Percentiles rank a stretch among this genome's conserved stretches.
Evolutionary conservation across 2,888 invertebrate species (phyloP).

Genomic region (Mamestra brassicae): DNA sequence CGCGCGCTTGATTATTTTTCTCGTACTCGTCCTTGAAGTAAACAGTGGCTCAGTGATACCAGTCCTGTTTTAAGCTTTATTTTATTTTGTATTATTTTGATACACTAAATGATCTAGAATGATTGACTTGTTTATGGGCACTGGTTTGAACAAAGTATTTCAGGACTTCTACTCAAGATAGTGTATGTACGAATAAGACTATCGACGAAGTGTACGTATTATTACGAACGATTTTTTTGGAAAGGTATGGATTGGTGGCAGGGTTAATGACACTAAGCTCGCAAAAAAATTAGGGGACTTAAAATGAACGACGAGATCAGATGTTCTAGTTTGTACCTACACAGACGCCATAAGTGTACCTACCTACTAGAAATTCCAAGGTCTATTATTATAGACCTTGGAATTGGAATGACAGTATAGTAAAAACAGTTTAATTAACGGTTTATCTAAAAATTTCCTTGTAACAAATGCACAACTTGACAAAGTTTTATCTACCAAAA

Average conservation of each 20-base stretch:
- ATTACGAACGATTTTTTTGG: not conserved
- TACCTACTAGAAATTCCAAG: not conserved
- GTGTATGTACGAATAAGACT: not conserved
- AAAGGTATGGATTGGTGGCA: not conserved
- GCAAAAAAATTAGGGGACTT: not conserved
- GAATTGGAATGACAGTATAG: too few species aligned
- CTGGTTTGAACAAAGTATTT: not conserved
- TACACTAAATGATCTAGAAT: not conserved
- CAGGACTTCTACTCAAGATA: not conserved
- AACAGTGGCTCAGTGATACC: slow-evolving; percentile 25
- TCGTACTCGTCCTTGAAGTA: slow-evolving; percentile 29
- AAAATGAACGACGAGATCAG: not conserved
- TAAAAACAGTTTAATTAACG: not conserved
- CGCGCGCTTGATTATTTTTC: slow-evolving; percentile 8
- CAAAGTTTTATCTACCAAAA: slow-evolving; percentile 5
- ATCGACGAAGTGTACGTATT: not conserved
- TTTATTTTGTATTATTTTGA: not conserved
- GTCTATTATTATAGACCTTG: too few species aligned
- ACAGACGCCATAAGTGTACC: not conserved
- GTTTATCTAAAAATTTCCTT: not conserved
- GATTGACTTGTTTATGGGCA: not conserved
- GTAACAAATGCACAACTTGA: not conserved
- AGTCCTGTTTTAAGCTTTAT: slow-evolving; percentile 22
- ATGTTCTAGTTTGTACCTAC: not conserved
- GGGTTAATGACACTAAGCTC: not conserved